phyloP scores from a whole-genome alignment of 1,140 invertebrate species.

The Aphelenchoides fujianensis region DNA sequence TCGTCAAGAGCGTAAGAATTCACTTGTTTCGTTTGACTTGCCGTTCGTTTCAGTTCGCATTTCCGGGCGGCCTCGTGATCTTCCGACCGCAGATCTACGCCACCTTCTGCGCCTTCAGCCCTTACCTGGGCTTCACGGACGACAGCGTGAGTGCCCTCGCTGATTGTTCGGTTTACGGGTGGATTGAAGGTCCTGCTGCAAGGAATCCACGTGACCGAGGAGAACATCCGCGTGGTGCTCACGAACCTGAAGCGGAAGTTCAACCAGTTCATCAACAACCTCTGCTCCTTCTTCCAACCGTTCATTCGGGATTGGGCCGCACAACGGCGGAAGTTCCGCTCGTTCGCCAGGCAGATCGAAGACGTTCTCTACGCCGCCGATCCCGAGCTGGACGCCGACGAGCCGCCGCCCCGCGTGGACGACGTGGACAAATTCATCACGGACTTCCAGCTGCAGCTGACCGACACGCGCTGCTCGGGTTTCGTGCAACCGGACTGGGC shows the following conservation, averaged over 20 bases:
- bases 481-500: conserved; percentile 71
- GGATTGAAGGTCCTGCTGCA: conserved; percentile 70
- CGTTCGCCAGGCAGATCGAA: conserved; percentile 22
- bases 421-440: conserved; percentile 9
- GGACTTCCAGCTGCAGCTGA: background rate
- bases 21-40: conserved; percentile 14
- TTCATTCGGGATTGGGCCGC: conserved; percentile 22
- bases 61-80: conserved; percentile 70
- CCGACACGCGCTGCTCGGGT: conserved; percentile 13
- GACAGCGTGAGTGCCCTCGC: conserved; percentile 73
- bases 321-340: conserved; percentile 17
- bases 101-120: conserved; percentile 76
- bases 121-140: conserved; percentile 71
- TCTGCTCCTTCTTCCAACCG: conserved; percentile 38
- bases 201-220: conserved; percentile 70
- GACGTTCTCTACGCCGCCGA: conserved; percentile 27
- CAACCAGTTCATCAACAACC: conserved; percentile 33
- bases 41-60: conserved; percentile 68
- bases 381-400: background rate
- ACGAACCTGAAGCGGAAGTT: conserved; percentile 65
- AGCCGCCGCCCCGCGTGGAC: background rate
- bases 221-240: conserved; percentile 70
- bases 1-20: conserved; percentile 69
- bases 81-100: conserved; percentile 74
- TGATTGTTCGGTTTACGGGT: conserved; percentile 48